These are phyloP conservation scores for Semaprochilodus insignis DNA, from an alignment of 2,797 vertebrate genomes.

Conservation along the genomic window DNA sequence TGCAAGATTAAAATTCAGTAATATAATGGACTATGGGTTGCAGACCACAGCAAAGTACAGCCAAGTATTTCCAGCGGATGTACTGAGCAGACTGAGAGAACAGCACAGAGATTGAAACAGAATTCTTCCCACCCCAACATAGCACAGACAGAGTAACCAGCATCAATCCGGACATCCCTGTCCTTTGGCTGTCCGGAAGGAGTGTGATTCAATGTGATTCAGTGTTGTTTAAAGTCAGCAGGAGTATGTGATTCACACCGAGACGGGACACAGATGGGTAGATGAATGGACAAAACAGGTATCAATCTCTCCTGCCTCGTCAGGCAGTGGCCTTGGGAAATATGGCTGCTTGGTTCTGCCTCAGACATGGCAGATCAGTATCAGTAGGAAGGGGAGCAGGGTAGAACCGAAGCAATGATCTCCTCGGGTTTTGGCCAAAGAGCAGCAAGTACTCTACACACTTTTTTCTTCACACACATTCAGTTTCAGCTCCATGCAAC, in stretches of 20 bases:
- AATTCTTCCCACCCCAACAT: constrained; percentile 3
- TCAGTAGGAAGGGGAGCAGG: constrained; percentile 6
- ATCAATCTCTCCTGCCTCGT: constrained; percentile 32
- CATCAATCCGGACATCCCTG: constrained; percentile 7
- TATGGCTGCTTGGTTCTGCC: constrained; percentile 40
- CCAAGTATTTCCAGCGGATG: constrained; percentile 32
- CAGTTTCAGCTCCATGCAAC: constrained; percentile 54
- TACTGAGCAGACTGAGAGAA: constrained; percentile 12
- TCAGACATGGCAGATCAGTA: constrained; percentile 12
- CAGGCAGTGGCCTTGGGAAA: constrained; percentile 33
- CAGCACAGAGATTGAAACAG: constrained; percentile 29
- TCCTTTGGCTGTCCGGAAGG: constrained; percentile 38
- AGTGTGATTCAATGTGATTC: constrained; percentile 18
- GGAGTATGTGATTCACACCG: constrained; percentile 48
- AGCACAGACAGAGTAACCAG: constrained; percentile 19
- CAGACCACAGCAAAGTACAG: constrained; percentile 32
- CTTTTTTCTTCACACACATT: constrained; percentile 56
- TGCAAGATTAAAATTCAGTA: constrained; percentile 30
- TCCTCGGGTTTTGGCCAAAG: constrained; percentile 13
- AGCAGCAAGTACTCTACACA: constrained; percentile 26
- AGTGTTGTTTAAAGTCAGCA: constrained; percentile 30
- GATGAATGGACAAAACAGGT: constrained; percentile 42
- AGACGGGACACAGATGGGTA: constrained; percentile 35
- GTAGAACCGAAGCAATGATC: not conserved
- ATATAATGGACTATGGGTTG: constrained; percentile 6